Evolutionary conservation across 2,797 vertebrate species (phyloP).

Genomic region (Sebastes melanostomus): DNA sequence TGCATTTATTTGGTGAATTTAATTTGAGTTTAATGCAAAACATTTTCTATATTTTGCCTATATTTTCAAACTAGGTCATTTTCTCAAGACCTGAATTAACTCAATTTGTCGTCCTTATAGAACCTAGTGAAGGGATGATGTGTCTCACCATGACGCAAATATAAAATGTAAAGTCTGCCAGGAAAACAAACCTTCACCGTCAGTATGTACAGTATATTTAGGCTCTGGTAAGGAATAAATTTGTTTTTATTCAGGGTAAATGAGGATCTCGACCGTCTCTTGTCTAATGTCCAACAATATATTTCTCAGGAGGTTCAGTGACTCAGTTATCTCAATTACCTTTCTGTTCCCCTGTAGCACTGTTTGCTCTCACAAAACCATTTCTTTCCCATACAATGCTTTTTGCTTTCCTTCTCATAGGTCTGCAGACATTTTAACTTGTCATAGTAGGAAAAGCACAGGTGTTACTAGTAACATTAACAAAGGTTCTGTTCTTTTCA

Average conservation of each 20-base stretch:
- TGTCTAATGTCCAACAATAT: background rate
- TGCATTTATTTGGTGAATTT: background rate
- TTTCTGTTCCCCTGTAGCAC: background rate
- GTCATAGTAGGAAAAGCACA: background rate
- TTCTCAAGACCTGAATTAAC: background rate
- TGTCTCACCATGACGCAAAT: background rate
- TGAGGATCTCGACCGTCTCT: background rate
- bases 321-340: background rate
- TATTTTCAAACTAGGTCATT: background rate
- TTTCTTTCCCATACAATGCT: background rate
- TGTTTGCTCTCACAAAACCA: background rate
- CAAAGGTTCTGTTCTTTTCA: too few relatives aligned
- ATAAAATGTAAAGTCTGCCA: background rate
- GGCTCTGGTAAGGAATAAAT: background rate
- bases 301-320: background rate
- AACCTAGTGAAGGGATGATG: background rate
- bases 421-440: background rate
- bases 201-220: background rate
- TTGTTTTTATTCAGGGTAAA: background rate
- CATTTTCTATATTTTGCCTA: background rate
- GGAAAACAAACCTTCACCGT: background rate
- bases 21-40: background rate
- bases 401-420: background rate
- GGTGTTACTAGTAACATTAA: background rate
- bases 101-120: background rate